These are phyloP conservation scores for Clamator glandarius DNA, from an alignment of 2,797 vertebrate genomes.

Conservation along the genomic window DNA sequence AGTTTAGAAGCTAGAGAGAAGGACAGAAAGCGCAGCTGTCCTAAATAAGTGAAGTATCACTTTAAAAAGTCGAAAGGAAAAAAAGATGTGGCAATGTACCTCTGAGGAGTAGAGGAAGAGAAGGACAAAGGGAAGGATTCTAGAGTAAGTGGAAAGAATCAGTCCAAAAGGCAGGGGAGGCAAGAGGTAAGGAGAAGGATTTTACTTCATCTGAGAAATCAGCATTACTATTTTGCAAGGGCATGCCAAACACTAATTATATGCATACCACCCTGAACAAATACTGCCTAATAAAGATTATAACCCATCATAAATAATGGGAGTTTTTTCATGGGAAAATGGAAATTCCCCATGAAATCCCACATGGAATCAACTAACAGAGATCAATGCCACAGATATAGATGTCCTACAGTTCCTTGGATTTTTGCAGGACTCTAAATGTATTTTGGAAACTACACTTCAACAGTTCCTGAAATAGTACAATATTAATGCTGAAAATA, in stretches of 20 bases:
- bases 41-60: not conserved
- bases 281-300: conserved; percentile 14
- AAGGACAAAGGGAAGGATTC: not conserved
- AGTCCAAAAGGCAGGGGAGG: not conserved
- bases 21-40: not conserved
- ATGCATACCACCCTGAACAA: not conserved
- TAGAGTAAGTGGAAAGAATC: not conserved
- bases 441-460: not conserved
- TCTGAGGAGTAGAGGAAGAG: not conserved
- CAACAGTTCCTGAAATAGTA: not conserved
- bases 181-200: not conserved
- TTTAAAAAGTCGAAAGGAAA: not conserved
- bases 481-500: not conserved
- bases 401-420: not conserved
- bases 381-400: not conserved
- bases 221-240: not conserved
- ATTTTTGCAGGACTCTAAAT: not conserved
- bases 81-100: not conserved
- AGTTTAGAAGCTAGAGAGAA: not conserved
- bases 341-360: too few relatives aligned
- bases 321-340: not conserved
- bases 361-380: not conserved
- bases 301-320: not conserved
- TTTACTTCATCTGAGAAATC: not conserved
- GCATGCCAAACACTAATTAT: not conserved